A percentile compares a stretch with the other conserved stretches of the same genome.
phyloP scores from a whole-genome alignment of 2,797 vertebrate genomes.

The Macroramphosus scolopax region DNA sequence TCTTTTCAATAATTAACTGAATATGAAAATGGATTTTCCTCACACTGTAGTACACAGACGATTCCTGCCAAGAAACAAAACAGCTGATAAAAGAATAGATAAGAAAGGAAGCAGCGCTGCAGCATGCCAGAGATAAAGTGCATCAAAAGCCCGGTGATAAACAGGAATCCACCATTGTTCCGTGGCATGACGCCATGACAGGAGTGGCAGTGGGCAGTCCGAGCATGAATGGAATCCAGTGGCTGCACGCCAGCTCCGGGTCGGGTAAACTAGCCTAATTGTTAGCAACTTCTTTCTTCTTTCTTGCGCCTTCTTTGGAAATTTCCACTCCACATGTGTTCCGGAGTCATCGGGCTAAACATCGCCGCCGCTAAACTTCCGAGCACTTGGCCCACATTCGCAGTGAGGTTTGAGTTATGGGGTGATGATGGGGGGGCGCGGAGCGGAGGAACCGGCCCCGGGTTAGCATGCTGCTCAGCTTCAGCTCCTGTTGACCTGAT shows the following conservation, averaged over 20 bases:
- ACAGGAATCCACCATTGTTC: constrained; percentile 77
- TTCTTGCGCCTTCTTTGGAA: constrained; percentile 55
- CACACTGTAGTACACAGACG: neutral
- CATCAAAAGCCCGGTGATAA: constrained; percentile 61
- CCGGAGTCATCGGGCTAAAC: constrained; percentile 43
- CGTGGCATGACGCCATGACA: constrained; percentile 55
- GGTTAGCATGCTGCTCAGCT: constrained; percentile 50
- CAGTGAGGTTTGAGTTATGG: constrained; percentile 50
- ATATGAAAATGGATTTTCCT: constrained; percentile 25
- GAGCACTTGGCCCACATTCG: constrained; percentile 44
- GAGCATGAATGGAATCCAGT: constrained; percentile 67
- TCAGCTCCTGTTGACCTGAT: constrained; percentile 74
- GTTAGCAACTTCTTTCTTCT: constrained; percentile 40
- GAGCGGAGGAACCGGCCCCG: constrained; percentile 7
- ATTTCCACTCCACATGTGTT: constrained; percentile 65
- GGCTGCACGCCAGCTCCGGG: constrained; percentile 51
- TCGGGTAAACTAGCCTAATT: constrained; percentile 50
- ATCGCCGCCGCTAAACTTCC: constrained; percentile 42
- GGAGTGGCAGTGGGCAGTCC: constrained; percentile 60
- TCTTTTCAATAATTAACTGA: constrained; percentile 26
- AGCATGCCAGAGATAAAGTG: constrained; percentile 60
- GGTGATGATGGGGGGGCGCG: constrained; percentile 46
- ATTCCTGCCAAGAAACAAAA: no score
- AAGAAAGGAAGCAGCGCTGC: constrained; percentile 49
- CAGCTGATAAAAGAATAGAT: constrained; percentile 9